Conservation (phyloP, 1,140 invertebrate species). For the Scaptomyza hsui region DNA sequence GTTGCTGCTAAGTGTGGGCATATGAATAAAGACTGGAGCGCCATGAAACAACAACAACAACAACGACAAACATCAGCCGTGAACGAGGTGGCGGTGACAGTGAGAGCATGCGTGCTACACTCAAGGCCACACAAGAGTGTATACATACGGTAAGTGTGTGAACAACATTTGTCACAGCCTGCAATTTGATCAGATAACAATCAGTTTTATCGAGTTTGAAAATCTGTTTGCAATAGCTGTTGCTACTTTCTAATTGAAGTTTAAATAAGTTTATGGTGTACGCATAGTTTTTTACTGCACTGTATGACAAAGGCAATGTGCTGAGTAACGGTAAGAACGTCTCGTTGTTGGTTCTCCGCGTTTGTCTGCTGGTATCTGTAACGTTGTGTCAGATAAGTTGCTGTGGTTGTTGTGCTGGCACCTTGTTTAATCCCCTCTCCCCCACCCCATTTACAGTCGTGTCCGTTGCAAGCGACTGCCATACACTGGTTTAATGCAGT, state of each 20-base stretch:
- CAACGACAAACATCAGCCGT: not conserved
- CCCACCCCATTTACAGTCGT: not conserved
- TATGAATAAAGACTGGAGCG: slow-evolving; percentile 25
- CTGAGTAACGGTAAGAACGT: slow-evolving; percentile 20
- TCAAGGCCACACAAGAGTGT: slow-evolving; percentile 3
- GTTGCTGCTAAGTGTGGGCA: slow-evolving; percentile 33
- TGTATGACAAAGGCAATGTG: slow-evolving; percentile 14
- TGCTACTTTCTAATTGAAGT: too few relatives aligned
- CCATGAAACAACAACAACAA: slow-evolving; percentile 16
- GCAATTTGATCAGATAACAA: too few relatives aligned
- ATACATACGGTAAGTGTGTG: not conserved
- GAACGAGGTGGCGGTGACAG: slow-evolving; percentile 1
- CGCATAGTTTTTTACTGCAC: slow-evolving; percentile 2
- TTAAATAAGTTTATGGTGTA: not conserved
- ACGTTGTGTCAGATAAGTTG: slow-evolving; percentile 15
- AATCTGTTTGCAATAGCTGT: too few relatives aligned
- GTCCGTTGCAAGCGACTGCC: not conserved
- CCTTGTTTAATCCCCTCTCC: not conserved
- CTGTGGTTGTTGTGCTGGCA: slow-evolving; percentile 4
- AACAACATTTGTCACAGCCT: not conserved
- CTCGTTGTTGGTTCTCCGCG: slow-evolving; percentile 2
- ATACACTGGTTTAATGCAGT: slow-evolving; percentile 16
- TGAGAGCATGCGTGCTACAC: slow-evolving; percentile 17
- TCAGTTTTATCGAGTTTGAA: too few relatives aligned
- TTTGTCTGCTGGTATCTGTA: slow-evolving; percentile 7